Evolutionary conservation across 2,113 vertebrate genomes (phyloP), one percentile per base, ranked within the genome.

Genomic region (Hippotragus niger): DNA sequence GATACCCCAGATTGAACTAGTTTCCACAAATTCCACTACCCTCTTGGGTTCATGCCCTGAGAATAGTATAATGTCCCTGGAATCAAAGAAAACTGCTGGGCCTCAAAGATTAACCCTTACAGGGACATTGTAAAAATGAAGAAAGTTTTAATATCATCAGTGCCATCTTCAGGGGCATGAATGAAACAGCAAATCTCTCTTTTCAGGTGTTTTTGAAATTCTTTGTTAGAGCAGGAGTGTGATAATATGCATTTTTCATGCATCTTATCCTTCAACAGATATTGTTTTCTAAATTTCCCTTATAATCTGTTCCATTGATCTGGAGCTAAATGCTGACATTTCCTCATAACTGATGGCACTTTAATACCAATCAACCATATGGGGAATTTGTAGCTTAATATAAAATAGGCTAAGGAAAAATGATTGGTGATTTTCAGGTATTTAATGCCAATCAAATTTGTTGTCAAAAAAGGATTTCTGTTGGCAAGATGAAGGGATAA

Each of bases 141-240:
- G 36, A 52, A 55, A 86, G 84, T 67, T 93, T 62, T 27, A 96
- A 55, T 95, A 58, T 91, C 64, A 76, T 92, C n/a, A 90, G 53
- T 97, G 92, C 85, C 92, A 96, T 58, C 94, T 97, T 96, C 94
- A 97, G 95, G 80, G 86, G 13, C 7, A 52, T 55, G 89, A 60
- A 53, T 71, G 47, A 95, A 98, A 88, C n/a, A 90, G 29, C 40
- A 81, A 74, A 91, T 33, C 4, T 14, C 29, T 91, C 14, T 67
- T 55, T 67, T 89, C 19, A 86, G 50, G 58, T 36, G 36, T 5
- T 74, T 91, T 87, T 64, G 8, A 6, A 95, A 62, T 67, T 86
- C 74, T 91, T 62, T 62, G 3, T 83, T 74, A 19, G 11, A n/a
- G 33, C 7, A 81, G 6, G 3, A 83, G 21, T 19, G 52, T 29